Base-by-base conservation (phyloP, 2,797 vertebrate genomes). In the Enteromius thamalakanensis region DNA sequence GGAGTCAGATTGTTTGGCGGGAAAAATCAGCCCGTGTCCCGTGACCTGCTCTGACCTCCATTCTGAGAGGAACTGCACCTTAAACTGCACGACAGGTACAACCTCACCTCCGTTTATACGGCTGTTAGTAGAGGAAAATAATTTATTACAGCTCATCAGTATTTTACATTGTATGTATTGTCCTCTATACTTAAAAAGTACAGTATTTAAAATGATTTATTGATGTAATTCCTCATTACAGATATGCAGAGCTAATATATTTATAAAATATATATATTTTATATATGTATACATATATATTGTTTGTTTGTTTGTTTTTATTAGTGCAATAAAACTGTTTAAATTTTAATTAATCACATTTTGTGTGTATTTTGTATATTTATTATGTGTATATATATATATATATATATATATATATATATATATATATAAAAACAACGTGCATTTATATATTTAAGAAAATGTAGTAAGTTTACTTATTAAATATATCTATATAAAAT, bases 11-110 rank as follows among this genome's bases (percentile, higher is more conserved):
- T 98, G 97, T 79, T 90, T 45, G 47, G 67, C 86, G 3, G 93
- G 90, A 6, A 62, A 88, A 53, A 88, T 94, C 0, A 88, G 94
- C 6, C 89, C 90, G 0, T 98, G 97, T 68, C 95, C 96, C 9
- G 90, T 89, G 0, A 94, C 93, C 17, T 97, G 96, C 86, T 90
- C 92, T 58, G 94, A 96, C 11, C 93, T 96, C 1, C 91, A 91
- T 69, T 84, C 89, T 37, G 87, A 90, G 72, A 82, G 47, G 3
- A 93, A 93, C 92, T 98, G 97, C 85, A 89, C 89, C 1, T 86
- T 88, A 29, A 81, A 69, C 10, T 97, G 97, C 32, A 15, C 93
- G 51, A 89, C 89, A 21, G 97, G 97, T 97, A 90, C 10, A 32
- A 26, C 32, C 23, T 37, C 49, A 32, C 32, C 60, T 17, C 19